phyloP scores from a whole-genome alignment of 2,888 invertebrate genomes.

The Sesia apiformis region DNA sequence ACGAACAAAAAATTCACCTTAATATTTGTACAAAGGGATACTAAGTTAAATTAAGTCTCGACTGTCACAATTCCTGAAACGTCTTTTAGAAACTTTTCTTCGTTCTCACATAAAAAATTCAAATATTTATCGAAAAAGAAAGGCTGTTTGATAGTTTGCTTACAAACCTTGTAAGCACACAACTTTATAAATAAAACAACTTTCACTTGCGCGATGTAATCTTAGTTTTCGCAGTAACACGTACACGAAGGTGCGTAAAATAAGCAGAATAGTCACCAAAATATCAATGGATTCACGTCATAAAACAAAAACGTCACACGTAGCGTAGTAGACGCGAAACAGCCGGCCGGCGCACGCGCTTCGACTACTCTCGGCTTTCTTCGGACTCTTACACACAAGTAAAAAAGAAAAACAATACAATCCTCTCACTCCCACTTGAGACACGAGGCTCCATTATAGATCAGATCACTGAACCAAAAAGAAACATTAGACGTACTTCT shows the following conservation, averaged over 20 bases:
- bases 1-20: conserved; percentile 41
- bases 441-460: conserved; percentile 2
- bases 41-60: too few species aligned
- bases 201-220: too few species aligned
- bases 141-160: too few species aligned
- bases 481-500: conserved; percentile 53
- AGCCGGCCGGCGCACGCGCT: conserved; percentile 38
- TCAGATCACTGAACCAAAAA: conserved; percentile 62
- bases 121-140: too few species aligned
- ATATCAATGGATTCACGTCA: conserved; percentile 60
- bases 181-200: too few species aligned
- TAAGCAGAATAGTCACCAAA: conserved; percentile 15
- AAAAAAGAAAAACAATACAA: conserved; percentile 25
- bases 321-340: conserved; percentile 27
- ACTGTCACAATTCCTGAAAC: too few species aligned
- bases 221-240: too few species aligned
- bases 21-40: too few species aligned
- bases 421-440: conserved; percentile 35
- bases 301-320: conserved; percentile 37
- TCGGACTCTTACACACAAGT: conserved; percentile 24
- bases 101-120: too few species aligned
- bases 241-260: too few species aligned
- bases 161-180: too few species aligned
- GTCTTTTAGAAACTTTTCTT: too few species aligned
- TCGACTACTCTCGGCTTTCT: conserved; percentile 34